A percentile compares a stretch with the other conserved stretches of the same genome.
Conservation (phyloP, 2,797 vertebrate genomes). For the Pangasius krempfi region DNA sequence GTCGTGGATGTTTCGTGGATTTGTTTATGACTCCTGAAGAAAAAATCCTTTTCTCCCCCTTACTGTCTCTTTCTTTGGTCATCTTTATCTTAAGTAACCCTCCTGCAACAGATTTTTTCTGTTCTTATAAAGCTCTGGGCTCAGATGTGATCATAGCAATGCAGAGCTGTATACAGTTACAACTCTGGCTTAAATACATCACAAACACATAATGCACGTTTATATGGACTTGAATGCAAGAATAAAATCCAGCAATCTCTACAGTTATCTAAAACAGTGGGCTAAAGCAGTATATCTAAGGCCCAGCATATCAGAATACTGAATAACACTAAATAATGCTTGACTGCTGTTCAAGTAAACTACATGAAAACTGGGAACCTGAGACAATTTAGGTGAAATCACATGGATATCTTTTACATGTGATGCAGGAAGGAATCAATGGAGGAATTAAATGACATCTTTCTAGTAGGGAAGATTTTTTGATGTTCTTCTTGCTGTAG, state of each 20-base stretch:
- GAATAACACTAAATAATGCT: not conserved
- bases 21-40: not conserved
- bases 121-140: not conserved
- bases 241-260: not conserved
- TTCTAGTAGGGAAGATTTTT: not conserved
- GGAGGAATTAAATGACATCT: not conserved
- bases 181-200: not conserved
- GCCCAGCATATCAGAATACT: not conserved
- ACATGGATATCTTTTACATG: not conserved
- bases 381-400: not conserved
- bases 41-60: not conserved
- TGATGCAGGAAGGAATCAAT: not conserved
- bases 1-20: constrained; percentile 10
- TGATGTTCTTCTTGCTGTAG: not conserved
- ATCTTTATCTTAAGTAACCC: not conserved
- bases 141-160: not conserved
- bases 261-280: not conserved
- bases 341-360: not conserved
- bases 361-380: not conserved
- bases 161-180: not conserved
- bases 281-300: not conserved
- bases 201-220: not conserved
- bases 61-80: not conserved
- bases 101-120: not conserved
- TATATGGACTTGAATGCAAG: not conserved